Conservation (phyloP, 2,888 invertebrate species). For the Gnatocerus cornutus region DNA sequence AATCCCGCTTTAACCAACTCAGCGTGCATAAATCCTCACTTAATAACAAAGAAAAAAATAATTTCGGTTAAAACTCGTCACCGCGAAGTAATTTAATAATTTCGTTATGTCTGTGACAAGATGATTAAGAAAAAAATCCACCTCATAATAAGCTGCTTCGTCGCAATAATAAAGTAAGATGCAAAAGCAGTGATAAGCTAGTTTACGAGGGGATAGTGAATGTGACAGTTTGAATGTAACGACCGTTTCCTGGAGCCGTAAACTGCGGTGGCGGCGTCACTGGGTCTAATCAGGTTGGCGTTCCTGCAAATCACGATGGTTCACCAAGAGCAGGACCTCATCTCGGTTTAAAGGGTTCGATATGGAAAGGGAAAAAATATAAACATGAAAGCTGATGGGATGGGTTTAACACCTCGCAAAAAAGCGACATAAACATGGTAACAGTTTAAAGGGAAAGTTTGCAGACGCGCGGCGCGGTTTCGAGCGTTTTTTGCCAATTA, state of each 20-base stretch:
- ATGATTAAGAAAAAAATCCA: constrained; percentile 31
- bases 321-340: constrained; percentile 18
- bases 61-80: constrained; percentile 22
- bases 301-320: constrained; percentile 40
- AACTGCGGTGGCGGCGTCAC: constrained; percentile 43
- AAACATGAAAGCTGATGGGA: constrained; percentile 6
- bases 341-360: constrained; percentile 12
- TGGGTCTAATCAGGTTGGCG: constrained; percentile 44
- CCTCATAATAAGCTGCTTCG: constrained; percentile 27
- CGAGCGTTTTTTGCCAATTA: no score
- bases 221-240: constrained; percentile 48
- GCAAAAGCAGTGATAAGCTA: constrained; percentile 41
- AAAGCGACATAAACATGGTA: constrained; percentile 2
- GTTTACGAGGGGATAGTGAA: constrained; percentile 43
- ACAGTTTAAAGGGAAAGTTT: constrained; percentile 10
- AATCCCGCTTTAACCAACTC: background rate
- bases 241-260: constrained; percentile 46
- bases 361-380: constrained; percentile 5
- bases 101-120: constrained; percentile 35
- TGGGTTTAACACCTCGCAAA: constrained; percentile 4
- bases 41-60: constrained; percentile 20
- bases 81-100: constrained; percentile 32
- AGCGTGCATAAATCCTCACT: constrained; percentile 16
- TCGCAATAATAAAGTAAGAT: constrained; percentile 44
- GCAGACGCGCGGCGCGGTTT: background rate